These are phyloP conservation scores for Scartelaos histophorus DNA, from an alignment of 2,113 vertebrate genomes.

Conservation along the genomic window DNA sequence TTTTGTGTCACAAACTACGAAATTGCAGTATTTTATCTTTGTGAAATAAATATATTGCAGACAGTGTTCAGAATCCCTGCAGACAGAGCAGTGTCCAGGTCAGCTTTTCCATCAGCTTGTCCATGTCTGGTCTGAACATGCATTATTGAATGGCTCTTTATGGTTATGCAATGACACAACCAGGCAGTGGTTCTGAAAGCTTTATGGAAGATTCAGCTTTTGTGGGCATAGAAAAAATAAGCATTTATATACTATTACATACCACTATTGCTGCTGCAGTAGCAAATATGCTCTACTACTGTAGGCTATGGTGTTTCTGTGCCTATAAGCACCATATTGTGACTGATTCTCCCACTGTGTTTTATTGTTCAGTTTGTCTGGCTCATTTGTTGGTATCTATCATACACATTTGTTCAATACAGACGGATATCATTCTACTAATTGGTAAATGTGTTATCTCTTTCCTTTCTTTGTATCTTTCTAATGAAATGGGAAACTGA, in stretches of 20 bases:
- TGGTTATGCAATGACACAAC: conserved; percentile 53
- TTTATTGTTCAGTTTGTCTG: no score
- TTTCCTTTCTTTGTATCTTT: conserved; percentile 23
- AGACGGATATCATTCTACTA: not conserved
- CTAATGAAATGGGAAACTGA: conserved; percentile 47
- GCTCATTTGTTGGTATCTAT: no score
- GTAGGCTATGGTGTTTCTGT: no score
- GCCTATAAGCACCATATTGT: no score
- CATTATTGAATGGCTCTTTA: conserved; percentile 68
- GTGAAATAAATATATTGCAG: not conserved
- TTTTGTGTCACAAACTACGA: conserved; percentile 9
- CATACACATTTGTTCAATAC: no score
- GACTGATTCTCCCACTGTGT: no score
- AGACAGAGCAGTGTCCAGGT: conserved; percentile 46
- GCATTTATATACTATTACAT: not conserved
- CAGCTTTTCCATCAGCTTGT: conserved; percentile 61
- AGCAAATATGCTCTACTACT: no score
- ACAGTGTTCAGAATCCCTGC: conserved; percentile 7
- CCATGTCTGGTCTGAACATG: conserved; percentile 60
- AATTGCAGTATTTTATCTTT: not conserved
- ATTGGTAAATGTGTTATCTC: no score
- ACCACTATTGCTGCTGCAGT: not conserved
- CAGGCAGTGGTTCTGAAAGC: conserved; percentile 17
- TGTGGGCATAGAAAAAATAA: not conserved
- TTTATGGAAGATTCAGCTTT: not conserved